phyloP scores from a whole-genome alignment of 2,888 invertebrate species.

The Eilema sororculum region DNA sequence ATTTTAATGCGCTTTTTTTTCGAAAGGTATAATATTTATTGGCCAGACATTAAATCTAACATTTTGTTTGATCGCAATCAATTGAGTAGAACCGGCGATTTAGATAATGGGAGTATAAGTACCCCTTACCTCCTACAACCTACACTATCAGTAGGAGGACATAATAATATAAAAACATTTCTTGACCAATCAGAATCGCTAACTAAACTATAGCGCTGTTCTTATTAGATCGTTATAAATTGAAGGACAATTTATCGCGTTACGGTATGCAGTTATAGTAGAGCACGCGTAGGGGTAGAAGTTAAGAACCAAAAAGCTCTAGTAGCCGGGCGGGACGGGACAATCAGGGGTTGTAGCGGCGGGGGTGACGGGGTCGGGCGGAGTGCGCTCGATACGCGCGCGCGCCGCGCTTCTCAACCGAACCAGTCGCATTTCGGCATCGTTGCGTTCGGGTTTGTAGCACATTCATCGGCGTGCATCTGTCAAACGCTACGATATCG shows the following conservation, averaged over 20 bases:
- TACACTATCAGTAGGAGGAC: too few relatives aligned
- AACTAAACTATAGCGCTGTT: not conserved
- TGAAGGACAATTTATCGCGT: slow-evolving; percentile 28
- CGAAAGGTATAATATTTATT: too few relatives aligned
- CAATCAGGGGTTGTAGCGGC: slow-evolving; percentile 71
- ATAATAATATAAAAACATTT: not conserved
- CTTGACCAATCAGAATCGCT: not conserved
- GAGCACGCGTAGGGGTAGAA: slow-evolving; percentile 54
- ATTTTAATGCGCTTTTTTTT: too few relatives aligned
- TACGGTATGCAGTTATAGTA: slow-evolving; percentile 39
- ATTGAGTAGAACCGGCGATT: too few relatives aligned
- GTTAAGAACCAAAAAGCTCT: slow-evolving; percentile 60
- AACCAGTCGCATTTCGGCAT: slow-evolving; percentile 80
- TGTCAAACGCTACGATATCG: slow-evolving; percentile 80
- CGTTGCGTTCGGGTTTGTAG: slow-evolving; percentile 62
- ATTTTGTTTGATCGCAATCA: too few relatives aligned
- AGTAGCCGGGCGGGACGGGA: slow-evolving; percentile 61
- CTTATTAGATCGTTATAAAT: slow-evolving; percentile 5
- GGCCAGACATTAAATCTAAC: too few relatives aligned
- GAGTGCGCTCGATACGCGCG: slow-evolving; percentile 84
- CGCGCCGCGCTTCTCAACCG: slow-evolving; percentile 69
- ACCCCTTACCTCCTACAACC: too few relatives aligned
- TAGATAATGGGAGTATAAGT: too few relatives aligned
- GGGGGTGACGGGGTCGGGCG: slow-evolving; percentile 75
- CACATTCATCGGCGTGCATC: slow-evolving; percentile 64